Evolutionary conservation across 2,888 invertebrate species (phyloP).

Genomic region (Dyspetes luteomarginatus): DNA sequence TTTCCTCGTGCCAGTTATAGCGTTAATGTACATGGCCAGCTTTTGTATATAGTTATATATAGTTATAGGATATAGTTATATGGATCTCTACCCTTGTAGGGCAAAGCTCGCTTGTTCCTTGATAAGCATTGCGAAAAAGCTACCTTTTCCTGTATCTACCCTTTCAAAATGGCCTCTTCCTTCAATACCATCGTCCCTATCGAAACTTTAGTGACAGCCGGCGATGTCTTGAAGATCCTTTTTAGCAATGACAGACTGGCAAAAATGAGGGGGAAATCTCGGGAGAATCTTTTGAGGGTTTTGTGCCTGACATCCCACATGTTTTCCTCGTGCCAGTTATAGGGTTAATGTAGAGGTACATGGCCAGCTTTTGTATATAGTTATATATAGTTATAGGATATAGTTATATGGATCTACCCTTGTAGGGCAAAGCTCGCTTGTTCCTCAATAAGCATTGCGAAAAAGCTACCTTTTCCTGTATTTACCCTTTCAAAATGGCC

Average conservation of each 20-base stretch:
- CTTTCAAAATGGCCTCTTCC: no score
- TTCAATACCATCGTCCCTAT: no score
- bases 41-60: background rate
- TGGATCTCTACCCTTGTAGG: no score
- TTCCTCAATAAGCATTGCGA: slow-evolving; percentile 31
- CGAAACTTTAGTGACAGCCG: slow-evolving; percentile 70
- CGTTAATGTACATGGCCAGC: background rate
- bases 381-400: background rate
- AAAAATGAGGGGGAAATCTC: background rate
- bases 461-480: slow-evolving; percentile 4
- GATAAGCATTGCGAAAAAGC: no score
- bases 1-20: background rate
- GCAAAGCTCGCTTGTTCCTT: no score
- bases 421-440: background rate
- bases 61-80: background rate
- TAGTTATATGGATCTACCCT: background rate
- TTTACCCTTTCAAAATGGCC: background rate
- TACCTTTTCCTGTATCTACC: no score
- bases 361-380: background rate
- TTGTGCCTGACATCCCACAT: slow-evolving; percentile 21
- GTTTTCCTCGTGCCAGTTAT: background rate
- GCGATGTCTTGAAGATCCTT: slow-evolving; percentile 76
- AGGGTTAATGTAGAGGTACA: slow-evolving; percentile 1
- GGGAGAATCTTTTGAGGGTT: background rate
- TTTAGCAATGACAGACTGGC: slow-evolving; percentile 49